These are phyloP conservation scores for Tinamus guttatus DNA, from an alignment of 2,113 vertebrate species.

Conservation along the genomic window DNA sequence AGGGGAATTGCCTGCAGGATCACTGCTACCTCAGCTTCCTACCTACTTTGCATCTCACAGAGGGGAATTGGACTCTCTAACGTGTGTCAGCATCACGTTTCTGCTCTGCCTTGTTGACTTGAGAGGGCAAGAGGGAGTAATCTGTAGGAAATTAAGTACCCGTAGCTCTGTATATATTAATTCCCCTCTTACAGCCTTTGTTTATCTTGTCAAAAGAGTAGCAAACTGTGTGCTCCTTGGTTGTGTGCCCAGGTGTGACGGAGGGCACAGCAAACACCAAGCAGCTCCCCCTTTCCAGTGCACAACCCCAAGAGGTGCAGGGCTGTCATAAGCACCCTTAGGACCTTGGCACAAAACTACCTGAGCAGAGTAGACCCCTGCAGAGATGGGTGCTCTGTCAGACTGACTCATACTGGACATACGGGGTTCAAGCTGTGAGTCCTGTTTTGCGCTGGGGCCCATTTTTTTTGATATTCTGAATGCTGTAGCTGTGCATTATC, in stretches of 20 bases:
- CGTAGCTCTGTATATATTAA: not conserved
- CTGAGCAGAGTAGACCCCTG: not conserved
- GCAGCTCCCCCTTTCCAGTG: not conserved
- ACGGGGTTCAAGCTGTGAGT: too few relatives aligned
- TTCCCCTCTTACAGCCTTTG: not conserved
- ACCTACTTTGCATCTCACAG: not conserved
- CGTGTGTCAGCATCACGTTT: not conserved
- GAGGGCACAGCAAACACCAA: not conserved
- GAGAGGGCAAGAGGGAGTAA: not conserved
- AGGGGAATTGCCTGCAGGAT: not conserved
- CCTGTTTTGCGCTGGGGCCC: not conserved
- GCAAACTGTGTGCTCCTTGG: not conserved
- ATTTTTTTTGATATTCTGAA: not conserved
- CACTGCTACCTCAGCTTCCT: not conserved
- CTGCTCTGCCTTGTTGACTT: not conserved
- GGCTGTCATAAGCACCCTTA: not conserved
- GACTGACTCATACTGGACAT: not conserved
- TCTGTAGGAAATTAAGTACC: not conserved
- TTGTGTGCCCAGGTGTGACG: not conserved
- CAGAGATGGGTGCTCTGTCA: not conserved
- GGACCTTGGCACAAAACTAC: accelerated
- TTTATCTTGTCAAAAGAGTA: not conserved
- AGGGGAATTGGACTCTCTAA: not conserved
- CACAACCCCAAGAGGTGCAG: too few relatives aligned
- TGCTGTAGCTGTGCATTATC: not conserved